Evolutionary conservation across 2,113 vertebrate genomes (phyloP).

Genomic region (Psammodynastes pulverulentus): DNA sequence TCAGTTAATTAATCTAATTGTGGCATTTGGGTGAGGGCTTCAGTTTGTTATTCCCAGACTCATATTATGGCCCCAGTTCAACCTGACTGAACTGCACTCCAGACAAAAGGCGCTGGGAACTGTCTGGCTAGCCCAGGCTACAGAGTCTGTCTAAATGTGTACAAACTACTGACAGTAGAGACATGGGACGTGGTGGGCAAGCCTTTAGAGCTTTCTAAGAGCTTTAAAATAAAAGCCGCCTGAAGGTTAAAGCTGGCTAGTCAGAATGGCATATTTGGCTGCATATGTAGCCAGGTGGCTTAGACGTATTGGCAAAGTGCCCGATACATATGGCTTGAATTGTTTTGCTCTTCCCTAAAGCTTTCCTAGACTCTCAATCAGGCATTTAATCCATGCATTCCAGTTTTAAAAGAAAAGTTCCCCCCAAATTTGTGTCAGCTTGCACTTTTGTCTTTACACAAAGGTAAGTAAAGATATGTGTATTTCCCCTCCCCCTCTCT

Average conservation of each 20-base stretch:
- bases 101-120: conserved; percentile 78
- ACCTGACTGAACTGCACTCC: conserved; percentile 64
- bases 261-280: conserved; percentile 89
- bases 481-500: not conserved
- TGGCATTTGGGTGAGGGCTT: conserved; percentile 75
- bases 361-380: conserved; percentile 79
- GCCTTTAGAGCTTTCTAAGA: conserved; percentile 77
- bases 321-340: conserved; percentile 90
- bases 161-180: conserved; percentile 77
- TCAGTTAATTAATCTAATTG: conserved; percentile 74
- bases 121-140: conserved; percentile 72
- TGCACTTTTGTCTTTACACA: conserved; percentile 59
- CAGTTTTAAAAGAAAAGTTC: conserved; percentile 74
- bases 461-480: conserved; percentile 53
- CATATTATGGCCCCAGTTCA: conserved; percentile 75
- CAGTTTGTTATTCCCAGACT: conserved; percentile 77
- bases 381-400: conserved; percentile 73
- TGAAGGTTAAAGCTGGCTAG: conserved; percentile 81
- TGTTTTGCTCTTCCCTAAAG: conserved; percentile 80
- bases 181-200: conserved; percentile 68
- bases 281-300: conserved; percentile 86
- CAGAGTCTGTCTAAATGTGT: conserved; percentile 74
- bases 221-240: conserved; percentile 71
- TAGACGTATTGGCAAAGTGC: conserved; percentile 88
- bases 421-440: conserved; percentile 57